Evolutionary conservation across 1,140 invertebrate genomes (phyloP).

Genomic region (Tenebrio molitor): DNA sequence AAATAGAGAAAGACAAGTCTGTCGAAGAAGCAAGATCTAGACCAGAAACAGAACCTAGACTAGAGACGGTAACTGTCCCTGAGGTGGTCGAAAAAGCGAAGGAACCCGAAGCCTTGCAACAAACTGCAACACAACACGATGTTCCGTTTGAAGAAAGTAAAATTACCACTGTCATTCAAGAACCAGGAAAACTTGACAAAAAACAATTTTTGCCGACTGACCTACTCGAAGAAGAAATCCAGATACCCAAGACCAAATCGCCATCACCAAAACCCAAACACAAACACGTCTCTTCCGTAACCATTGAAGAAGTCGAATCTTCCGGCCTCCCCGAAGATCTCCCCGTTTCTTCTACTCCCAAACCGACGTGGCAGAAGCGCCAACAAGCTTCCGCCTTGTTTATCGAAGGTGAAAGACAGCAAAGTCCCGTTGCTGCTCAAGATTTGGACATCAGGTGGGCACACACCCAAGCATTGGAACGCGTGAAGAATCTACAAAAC

Average conservation of each 20-base stretch:
- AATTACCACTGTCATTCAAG: no score
- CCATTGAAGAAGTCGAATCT: conserved; percentile 68
- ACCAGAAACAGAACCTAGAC: no score
- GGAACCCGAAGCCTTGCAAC: neutral
- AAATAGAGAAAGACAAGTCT: no score
- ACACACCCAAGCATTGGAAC: conserved; percentile 66
- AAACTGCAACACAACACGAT: neutral
- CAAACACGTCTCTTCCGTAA: conserved; percentile 61
- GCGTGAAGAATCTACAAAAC: conserved; percentile 71
- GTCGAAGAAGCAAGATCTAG: no score
- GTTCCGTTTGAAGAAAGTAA: no score
- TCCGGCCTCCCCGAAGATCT: conserved; percentile 62
- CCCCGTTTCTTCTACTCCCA: conserved; percentile 64
- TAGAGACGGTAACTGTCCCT: no score
- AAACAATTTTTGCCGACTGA: neutral
- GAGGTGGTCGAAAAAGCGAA: no score
- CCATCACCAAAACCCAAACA: conserved; percentile 51
- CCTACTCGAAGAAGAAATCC: conserved; percentile 13
- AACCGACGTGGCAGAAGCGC: conserved; percentile 64
- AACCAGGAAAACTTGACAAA: neutral
- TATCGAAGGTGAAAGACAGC: conserved; percentile 53
- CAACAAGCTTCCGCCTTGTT: conserved; percentile 55
- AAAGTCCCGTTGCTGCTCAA: conserved; percentile 52
- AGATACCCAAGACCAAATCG: conserved; percentile 45
- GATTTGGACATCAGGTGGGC: conserved; percentile 63